phyloP scores from a whole-genome alignment of 2,113 vertebrate species.

The Dascyllus trimaculatus region DNA sequence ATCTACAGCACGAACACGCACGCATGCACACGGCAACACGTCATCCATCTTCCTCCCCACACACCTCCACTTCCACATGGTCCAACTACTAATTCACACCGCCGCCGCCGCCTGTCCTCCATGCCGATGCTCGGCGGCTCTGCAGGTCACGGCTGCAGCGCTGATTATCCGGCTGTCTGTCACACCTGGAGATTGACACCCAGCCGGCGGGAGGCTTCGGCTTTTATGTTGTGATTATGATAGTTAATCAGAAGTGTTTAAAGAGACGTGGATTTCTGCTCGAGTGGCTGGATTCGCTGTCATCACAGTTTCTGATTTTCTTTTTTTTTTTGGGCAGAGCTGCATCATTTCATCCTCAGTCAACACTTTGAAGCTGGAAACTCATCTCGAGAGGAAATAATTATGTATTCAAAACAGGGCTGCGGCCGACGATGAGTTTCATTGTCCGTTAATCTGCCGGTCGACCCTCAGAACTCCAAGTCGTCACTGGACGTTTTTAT shows the following conservation, averaged over 20 bases:
- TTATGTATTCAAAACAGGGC: too few species aligned
- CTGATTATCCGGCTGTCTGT: slow-evolving; percentile 55
- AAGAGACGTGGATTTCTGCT: slow-evolving; percentile 1
- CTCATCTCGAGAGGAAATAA: neutral
- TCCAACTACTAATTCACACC: slow-evolving; percentile 71
- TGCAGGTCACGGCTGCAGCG: slow-evolving; percentile 55
- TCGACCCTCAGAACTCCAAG: too few species aligned
- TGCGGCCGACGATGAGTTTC: too few species aligned
- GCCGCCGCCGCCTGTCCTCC: slow-evolving; percentile 55
- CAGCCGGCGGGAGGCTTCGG: neutral
- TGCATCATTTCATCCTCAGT: neutral
- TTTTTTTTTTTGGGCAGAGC: neutral
- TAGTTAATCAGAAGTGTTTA: slow-evolving; percentile 31
- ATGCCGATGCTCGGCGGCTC: slow-evolving; percentile 48
- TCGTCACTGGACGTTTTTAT: too few species aligned
- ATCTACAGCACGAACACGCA: slow-evolving; percentile 51
- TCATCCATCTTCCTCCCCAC: slow-evolving; percentile 64
- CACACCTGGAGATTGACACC: slow-evolving; percentile 60
- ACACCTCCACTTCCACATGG: slow-evolving; percentile 73
- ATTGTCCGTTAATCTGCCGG: too few species aligned
- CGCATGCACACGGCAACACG: slow-evolving; percentile 34
- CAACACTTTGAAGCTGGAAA: neutral
- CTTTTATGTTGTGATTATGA: slow-evolving; percentile 11
- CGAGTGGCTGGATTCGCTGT: neutral
- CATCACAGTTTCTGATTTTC: neutral